Evolutionary conservation across 2,888 invertebrate species (phyloP).

Genomic region (Caenorhabditis imperialis): DNA sequence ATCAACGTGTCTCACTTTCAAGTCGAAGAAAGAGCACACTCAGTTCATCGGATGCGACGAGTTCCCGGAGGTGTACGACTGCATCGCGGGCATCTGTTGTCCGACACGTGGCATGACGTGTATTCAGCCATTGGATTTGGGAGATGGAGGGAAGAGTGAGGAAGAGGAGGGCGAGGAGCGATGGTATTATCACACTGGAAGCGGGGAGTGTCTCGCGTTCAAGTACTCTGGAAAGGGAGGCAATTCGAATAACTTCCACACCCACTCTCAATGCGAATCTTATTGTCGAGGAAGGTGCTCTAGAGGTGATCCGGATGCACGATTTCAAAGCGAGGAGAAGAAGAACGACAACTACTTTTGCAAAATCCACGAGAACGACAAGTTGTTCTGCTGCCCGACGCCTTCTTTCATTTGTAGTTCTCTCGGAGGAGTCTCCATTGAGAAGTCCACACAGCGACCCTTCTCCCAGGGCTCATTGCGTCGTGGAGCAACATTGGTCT

Average conservation of each 20-base stretch:
- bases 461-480: conserved; percentile 64
- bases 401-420: conserved; percentile 45
- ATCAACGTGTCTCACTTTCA: conserved; percentile 69
- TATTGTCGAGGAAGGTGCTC: conserved; percentile 62
- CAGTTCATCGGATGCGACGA: conserved; percentile 73
- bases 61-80: conserved; percentile 73
- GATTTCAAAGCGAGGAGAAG: background rate
- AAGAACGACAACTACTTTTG: conserved; percentile 22
- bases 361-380: conserved; percentile 29
- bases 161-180: conserved; percentile 33
- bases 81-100: conserved; percentile 73
- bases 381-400: conserved; percentile 40
- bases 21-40: conserved; percentile 24
- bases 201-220: conserved; percentile 64
- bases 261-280: conserved; percentile 65
- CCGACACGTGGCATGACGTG: conserved; percentile 71
- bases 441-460: conserved; percentile 32
- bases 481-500: conserved; percentile 15
- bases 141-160: conserved; percentile 28
- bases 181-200: conserved; percentile 69
- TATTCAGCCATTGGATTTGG: conserved; percentile 62
- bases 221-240: conserved; percentile 68
- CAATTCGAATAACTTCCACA: conserved; percentile 73
- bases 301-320: conserved; percentile 21
- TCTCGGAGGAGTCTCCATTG: conserved; percentile 36